Percentiles rank a stretch among this genome's conserved stretches.
These are phyloP conservation scores for Tineola bisselliella DNA, from an alignment of 2,888 invertebrate genomes.

Conservation along the genomic window DNA sequence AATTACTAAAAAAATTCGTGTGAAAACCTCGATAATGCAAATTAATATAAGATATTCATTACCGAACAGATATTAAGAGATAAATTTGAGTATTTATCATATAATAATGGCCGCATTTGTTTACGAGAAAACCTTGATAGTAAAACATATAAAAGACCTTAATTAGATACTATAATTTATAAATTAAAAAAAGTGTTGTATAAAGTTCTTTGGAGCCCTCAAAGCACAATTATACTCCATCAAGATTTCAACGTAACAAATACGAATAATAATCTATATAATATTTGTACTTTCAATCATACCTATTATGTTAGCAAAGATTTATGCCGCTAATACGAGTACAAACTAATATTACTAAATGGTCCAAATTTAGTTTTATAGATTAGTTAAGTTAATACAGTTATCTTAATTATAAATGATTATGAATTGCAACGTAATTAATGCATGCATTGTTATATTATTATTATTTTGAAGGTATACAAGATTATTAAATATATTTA, in stretches of 20 bases:
- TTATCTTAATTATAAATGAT: background rate
- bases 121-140: background rate
- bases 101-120: background rate
- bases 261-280: background rate
- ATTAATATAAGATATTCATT: background rate
- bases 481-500: constrained; percentile 33
- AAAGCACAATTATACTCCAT: background rate
- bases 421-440: background rate
- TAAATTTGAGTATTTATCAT: background rate
- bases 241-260: background rate
- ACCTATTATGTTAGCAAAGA: constrained; percentile 30
- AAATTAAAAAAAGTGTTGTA: background rate
- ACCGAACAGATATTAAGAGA: background rate
- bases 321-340: constrained; percentile 27
- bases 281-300: background rate
- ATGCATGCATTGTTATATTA: background rate
- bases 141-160: background rate
- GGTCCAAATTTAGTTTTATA: constrained; percentile 40
- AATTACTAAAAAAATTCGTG: constrained; percentile 19
- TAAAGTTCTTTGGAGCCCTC: background rate
- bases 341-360: constrained; percentile 42
- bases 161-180: background rate
- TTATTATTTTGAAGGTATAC: background rate
- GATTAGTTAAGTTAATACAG: background rate
- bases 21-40: background rate